phyloP scores from a whole-genome alignment of 2,888 invertebrate species.

The Trypoxylon attenuatum region DNA sequence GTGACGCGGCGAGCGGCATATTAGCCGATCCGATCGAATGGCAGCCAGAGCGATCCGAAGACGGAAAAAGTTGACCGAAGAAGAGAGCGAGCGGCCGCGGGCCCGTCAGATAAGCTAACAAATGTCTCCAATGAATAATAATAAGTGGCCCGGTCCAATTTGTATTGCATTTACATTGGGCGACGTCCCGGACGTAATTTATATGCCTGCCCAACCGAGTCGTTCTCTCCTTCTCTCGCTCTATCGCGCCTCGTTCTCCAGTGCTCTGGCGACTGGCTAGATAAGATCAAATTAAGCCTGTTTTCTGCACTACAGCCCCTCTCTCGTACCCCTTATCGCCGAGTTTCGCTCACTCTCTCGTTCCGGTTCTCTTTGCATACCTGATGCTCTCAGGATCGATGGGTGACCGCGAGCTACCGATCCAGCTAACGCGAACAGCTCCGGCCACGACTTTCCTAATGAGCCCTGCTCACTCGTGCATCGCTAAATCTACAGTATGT shows the following conservation, averaged over 20 bases:
- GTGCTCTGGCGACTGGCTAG: conserved; percentile 40
- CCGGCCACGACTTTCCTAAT: not conserved
- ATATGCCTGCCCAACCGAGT: conserved; percentile 45
- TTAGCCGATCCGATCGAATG: too few relatives aligned
- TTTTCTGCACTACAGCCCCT: conserved; percentile 34
- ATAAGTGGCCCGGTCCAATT: conserved; percentile 67
- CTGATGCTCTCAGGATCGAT: not conserved
- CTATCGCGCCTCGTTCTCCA: conserved; percentile 29
- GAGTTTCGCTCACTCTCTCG: too few relatives aligned
- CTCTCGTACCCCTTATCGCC: not conserved
- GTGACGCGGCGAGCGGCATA: not conserved
- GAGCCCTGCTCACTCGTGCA: not conserved
- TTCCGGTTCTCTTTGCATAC: conserved; percentile 1
- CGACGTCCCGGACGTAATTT: conserved; percentile 61
- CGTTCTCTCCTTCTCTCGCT: not conserved
- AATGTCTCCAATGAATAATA: conserved; percentile 70
- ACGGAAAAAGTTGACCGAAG: conserved; percentile 24
- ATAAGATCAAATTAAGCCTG: conserved; percentile 64
- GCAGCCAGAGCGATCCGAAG: not conserved
- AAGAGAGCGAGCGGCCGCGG: conserved; percentile 26
- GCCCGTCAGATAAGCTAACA: conserved; percentile 68
- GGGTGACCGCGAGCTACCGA: not conserved
- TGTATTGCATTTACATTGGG: conserved; percentile 68
- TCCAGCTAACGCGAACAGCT: not conserved
- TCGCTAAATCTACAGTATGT: too few relatives aligned